phyloP scores from a whole-genome alignment of 1,140 invertebrate species.

The Holotrichia oblita region DNA sequence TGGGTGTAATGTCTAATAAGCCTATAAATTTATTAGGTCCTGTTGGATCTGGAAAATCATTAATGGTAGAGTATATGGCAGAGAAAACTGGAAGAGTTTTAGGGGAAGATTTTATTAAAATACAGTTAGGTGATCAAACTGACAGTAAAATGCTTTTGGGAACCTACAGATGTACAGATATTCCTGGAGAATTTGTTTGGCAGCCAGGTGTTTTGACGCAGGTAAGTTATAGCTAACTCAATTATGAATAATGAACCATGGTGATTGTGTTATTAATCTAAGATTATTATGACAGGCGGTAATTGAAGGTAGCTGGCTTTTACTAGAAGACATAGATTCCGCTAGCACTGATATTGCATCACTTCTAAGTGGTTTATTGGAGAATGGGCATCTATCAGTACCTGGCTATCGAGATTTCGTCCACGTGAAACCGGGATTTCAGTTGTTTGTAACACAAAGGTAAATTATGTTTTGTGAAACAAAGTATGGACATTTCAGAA shows the following conservation, averaged over 20 bases:
- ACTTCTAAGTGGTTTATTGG: conserved; percentile 84
- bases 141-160: conserved; percentile 95
- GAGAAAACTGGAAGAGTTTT: conserved; percentile 74
- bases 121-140: conserved; percentile 98
- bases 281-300: conserved; percentile 72
- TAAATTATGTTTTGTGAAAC: conserved; percentile 56
- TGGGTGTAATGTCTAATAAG: conserved; percentile 73
- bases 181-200: conserved; percentile 98
- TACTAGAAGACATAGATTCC: conserved; percentile 96
- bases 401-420: conserved; percentile 88
- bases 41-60: conserved; percentile 95
- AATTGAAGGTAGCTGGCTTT: conserved; percentile 87
- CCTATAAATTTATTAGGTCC: conserved; percentile 89
- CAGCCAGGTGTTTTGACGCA: conserved; percentile 89
- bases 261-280: not conserved
- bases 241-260: not conserved
- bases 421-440: conserved; percentile 82
- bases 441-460: conserved; percentile 91
- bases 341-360: conserved; percentile 93
- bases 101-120: conserved; percentile 72
- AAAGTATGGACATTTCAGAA: too few relatives aligned
- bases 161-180: conserved; percentile 94
- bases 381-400: conserved; percentile 83
- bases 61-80: conserved; percentile 88
- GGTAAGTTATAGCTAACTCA: conserved; percentile 61